Percentiles rank a stretch among this genome's conserved stretches.
These are phyloP conservation scores for Heliothis virescens DNA, from an alignment of 1,140 invertebrate species.

Conservation along the genomic window DNA sequence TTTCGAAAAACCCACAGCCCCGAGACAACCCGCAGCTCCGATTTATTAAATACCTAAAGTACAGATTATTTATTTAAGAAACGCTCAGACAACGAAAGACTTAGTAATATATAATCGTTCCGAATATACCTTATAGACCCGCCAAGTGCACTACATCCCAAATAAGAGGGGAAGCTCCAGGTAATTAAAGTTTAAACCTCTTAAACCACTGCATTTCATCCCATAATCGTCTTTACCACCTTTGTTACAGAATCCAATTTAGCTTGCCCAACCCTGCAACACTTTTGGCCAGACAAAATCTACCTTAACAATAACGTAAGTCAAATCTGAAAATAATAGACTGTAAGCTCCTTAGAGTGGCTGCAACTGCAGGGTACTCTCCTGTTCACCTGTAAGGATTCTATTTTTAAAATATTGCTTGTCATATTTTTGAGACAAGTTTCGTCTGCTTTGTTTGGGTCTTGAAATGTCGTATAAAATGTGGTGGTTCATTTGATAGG, in stretches of 20 bases:
- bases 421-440: slow-evolving; percentile 42
- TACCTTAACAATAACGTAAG: slow-evolving; percentile 30
- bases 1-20: no score
- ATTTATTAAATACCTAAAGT: no score
- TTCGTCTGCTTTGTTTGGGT: neutral
- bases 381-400: slow-evolving; percentile 24
- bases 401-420: slow-evolving; percentile 41
- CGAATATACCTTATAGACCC: no score
- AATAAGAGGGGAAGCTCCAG: no score
- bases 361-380: slow-evolving; percentile 7
- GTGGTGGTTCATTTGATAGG: neutral
- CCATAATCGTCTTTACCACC: neutral
- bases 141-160: no score
- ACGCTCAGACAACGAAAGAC: no score
- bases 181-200: neutral
- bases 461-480: neutral
- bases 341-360: slow-evolving; percentile 54
- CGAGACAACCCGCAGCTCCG: no score
- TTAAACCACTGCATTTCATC: neutral
- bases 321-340: slow-evolving; percentile 61
- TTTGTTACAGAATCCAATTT: neutral
- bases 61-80: no score
- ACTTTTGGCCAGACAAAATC: slow-evolving; percentile 33
- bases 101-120: no score
- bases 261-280: neutral